Evolutionary conservation across 2,113 vertebrate genomes (phyloP).

Genomic region (Onychorhynchus coronatus): DNA sequence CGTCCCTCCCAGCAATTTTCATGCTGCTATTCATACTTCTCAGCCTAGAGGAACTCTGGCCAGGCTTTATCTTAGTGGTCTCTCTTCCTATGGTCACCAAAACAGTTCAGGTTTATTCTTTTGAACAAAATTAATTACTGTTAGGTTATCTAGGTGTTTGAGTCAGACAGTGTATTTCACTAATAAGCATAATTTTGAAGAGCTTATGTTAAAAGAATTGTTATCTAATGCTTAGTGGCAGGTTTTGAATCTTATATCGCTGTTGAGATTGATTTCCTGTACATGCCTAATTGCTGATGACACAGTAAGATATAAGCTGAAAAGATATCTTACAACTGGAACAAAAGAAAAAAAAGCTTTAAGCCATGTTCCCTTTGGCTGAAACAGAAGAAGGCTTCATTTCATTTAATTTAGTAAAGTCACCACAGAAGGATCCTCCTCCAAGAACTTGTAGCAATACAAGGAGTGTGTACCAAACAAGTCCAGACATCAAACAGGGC

Average conservation of each 20-base stretch:
- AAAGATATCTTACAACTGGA: slow-evolving; percentile 8
- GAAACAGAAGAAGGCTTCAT: not conserved
- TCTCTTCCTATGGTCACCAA: not conserved
- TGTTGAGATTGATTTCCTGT: slow-evolving; percentile 57
- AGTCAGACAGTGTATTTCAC: not conserved
- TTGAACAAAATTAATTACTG: not conserved
- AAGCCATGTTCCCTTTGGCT: slow-evolving; percentile 15
- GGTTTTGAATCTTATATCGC: slow-evolving; percentile 23
- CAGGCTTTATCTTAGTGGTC: not conserved
- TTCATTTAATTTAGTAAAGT: slow-evolving; percentile 29
- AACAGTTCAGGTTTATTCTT: not conserved
- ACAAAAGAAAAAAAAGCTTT: not conserved
- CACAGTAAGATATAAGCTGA: slow-evolving; percentile 30
- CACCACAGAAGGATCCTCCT: slow-evolving; percentile 9
- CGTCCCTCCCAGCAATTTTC: not conserved
- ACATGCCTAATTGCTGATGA: slow-evolving; percentile 57
- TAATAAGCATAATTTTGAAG: slow-evolving; percentile 15
- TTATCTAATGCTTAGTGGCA: slow-evolving; percentile 20
- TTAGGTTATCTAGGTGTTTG: not conserved
- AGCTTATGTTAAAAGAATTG: not conserved
- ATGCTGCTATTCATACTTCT: not conserved
- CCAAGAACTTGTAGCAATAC: not conserved
- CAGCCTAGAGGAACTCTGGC: not conserved
- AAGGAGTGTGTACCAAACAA: slow-evolving; percentile 44
- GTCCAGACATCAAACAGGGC: slow-evolving; percentile 50